Evolutionary conservation across 2,888 invertebrate genomes (phyloP), one percentile per base, ranked within the genome.

Genomic region (Mamestra brassicae): DNA sequence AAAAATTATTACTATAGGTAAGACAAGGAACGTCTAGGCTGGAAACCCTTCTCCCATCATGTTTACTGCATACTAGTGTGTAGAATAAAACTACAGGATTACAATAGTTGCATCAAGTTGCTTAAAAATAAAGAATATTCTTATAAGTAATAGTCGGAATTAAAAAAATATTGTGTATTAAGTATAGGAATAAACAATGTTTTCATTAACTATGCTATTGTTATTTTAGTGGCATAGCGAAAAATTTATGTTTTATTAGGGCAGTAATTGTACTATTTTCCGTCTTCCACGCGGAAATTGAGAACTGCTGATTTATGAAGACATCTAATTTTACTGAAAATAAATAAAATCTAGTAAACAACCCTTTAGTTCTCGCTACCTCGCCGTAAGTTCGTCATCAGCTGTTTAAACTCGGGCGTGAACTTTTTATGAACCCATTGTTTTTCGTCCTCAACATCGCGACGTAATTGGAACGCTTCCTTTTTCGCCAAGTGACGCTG

Each of bases 391-490:
- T 91, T 99, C 99, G 76, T 98, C 98, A 89, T 99, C 78, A 98
- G 97, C 84, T 97, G 97, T 87, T 98, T 97, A 96, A 99, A 99
- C 93, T 99, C 99, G 78, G 97, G 97, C 99, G 26, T 26, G 26
- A 26, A 26, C 92, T 99, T 99, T 92, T 99, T 99, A 71, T 98
- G 98, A 71, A 99, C 98, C 99, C 99, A 99, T 42, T 99, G 95
- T 89, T 99, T 98, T 95, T 99, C 99, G 93, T 99, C 99, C 93
- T 99, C 99, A 74, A 99, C 98, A 92, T 99, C 99, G 83, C 99
- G 98, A 80, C 99, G 97, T 97, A 99, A 99, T 94, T 99, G 99
- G 97, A 98, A 99, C 15, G 99, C 99, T 94, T 99, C 99, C 96
- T 99, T 99, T 96, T 99, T 99, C 26, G 26, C 26, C 26, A 26